Evolutionary conservation across 2,797 vertebrate genomes (phyloP), one percentile per base, ranked within the genome.

Genomic region (Rhynchonycteris naso): DNA sequence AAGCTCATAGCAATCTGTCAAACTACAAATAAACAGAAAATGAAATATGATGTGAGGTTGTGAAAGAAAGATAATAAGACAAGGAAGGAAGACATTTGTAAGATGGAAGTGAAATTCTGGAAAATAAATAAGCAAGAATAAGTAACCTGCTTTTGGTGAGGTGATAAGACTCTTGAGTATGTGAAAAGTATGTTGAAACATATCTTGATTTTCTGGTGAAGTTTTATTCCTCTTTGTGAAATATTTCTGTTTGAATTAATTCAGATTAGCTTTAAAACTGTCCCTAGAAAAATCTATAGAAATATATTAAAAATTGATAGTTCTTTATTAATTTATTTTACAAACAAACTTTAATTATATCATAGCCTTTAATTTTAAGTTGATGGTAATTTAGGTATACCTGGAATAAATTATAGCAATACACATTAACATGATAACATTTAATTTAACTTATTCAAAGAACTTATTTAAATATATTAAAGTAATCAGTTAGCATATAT

Each of bases 191-290:
- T 10, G 12, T 1, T 43, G 69, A n/a, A 59, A 63, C 15, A 12
- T 89, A 72, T 86, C 30, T 93, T 91, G 21, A 86, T 83, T 93
- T 93, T 47, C 28, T 58, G 43, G 26, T 65, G 66, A 88, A 59
- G 15, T 52, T 88, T 82, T 93, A 14, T 92, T 83, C 1, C 11
- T 63, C 10, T 80, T 10, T 54, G 71, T 75, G 52, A 89, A 91
- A 75, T 84, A 30, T 88, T 90, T 74, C 58, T 87, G 47, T 59
- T 50, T 83, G 59, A 95, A 14, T 89, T 50, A 92, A 66, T 91
- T 95, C n/a, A 83, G 22, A 93, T 61, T 74, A 94, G 50, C 43
- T 81, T 91, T 89, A 91, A 93, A 87, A 96, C 88, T 91, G 56
- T 86, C 9, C 14, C 15, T 19, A 61, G 16, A 86, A 83, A 94